Evolutionary conservation across 1,140 invertebrate genomes (phyloP).

Genomic region (Aphidius ervi): DNA sequence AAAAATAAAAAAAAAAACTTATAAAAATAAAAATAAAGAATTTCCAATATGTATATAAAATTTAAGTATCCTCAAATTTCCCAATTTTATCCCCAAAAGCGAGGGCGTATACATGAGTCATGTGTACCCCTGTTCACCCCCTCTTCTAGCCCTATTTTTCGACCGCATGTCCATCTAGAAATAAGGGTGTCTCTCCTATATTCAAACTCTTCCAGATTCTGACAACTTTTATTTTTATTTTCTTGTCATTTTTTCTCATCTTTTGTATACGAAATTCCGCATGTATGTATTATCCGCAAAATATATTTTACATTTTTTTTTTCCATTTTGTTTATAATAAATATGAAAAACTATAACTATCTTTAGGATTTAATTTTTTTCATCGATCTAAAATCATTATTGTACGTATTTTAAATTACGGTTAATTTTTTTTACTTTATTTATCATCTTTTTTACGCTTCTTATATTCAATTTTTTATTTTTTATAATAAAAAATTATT

Average conservation of each 20-base stretch:
- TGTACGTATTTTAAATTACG: slow-evolving; percentile 11
- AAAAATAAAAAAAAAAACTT: too few species aligned
- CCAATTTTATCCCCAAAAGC: slow-evolving; percentile 46
- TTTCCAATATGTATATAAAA: slow-evolving; percentile 8
- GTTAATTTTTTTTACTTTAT: neutral
- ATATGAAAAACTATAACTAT: slow-evolving; percentile 36
- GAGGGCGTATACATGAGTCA: slow-evolving; percentile 47
- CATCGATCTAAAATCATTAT: slow-evolving; percentile 37
- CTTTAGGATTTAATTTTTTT: slow-evolving; percentile 28
- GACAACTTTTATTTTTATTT: slow-evolving; percentile 45
- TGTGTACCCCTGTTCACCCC: slow-evolving; percentile 33
- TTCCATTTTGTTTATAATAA: too few species aligned
- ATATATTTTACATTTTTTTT: neutral
- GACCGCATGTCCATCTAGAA: slow-evolving; percentile 36
- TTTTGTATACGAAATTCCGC: neutral
- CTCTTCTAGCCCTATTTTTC: slow-evolving; percentile 35
- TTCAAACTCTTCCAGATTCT: slow-evolving; percentile 28
- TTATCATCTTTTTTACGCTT: neutral
- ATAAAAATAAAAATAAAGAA: neutral
- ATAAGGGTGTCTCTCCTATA: slow-evolving; percentile 34
- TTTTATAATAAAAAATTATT: neutral
- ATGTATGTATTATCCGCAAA: neutral
- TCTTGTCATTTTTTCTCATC: slow-evolving; percentile 22
- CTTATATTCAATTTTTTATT: neutral
- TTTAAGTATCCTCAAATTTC: slow-evolving; percentile 37